Evolutionary conservation across 2,888 invertebrate species (phyloP).

Genomic region (Campopleginae sp.): DNA sequence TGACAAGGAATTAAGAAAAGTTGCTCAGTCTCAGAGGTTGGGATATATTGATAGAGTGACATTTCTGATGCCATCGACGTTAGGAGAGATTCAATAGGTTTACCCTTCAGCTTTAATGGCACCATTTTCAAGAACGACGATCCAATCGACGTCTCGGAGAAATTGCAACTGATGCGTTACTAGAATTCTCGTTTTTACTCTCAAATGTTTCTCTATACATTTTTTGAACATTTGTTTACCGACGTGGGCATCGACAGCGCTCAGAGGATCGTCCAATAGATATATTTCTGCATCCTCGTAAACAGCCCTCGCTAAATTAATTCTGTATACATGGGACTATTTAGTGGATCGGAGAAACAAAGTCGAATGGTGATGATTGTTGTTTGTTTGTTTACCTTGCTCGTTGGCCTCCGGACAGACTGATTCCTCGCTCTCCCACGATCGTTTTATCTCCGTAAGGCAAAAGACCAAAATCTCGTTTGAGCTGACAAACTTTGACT

Average conservation of each 20-base stretch:
- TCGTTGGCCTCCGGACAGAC: constrained; percentile 91
- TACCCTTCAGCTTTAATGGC: constrained; percentile 77
- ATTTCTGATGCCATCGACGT: not conserved
- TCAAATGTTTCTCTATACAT: constrained; percentile 88
- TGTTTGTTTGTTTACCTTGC: constrained; percentile 84
- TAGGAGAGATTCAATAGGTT: not conserved
- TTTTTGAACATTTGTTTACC: constrained; percentile 95
- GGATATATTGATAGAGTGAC: not conserved
- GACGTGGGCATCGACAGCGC: constrained; percentile 96
- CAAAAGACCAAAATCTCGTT: constrained; percentile 90
- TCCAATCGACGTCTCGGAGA: constrained; percentile 81
- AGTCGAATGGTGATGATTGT: not conserved
- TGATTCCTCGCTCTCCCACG: constrained; percentile 94
- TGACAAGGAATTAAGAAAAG: constrained; percentile 48
- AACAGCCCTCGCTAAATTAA: constrained; percentile 94
- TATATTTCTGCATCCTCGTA: constrained; percentile 95
- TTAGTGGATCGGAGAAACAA: not conserved
- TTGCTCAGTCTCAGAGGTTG: not conserved
- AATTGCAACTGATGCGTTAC: constrained; percentile 88
- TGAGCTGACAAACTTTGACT: constrained; percentile 89
- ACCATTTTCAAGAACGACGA: constrained; percentile 82
- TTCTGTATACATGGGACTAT: constrained; percentile 83
- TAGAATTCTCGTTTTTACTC: constrained; percentile 85
- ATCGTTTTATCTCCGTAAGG: constrained; percentile 94
- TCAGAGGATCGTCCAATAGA: constrained; percentile 95